Base-by-base conservation (phyloP, 2,888 invertebrate species). In the Chrysolina haemoptera region DNA sequence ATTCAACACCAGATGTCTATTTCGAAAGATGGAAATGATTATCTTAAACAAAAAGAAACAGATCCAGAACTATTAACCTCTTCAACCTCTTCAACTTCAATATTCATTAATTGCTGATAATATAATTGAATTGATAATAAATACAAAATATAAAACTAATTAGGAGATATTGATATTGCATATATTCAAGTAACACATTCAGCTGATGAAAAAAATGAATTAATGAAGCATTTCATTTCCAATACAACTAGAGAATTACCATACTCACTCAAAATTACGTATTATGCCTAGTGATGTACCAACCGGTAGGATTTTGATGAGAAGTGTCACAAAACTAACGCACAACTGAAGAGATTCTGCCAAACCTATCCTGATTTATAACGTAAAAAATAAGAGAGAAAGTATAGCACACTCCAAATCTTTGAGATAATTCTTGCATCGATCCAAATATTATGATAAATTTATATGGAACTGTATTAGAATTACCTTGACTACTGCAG, bases 321-420 rank as follows among this genome's bases (percentile, higher is more conserved):
- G 59, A 59, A n/a, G 27, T 27, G 59, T 27, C 35, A 59, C 59
- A 27, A 59, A 59, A 59, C 35, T 27, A 35, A 22, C 2, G n/a
- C 16, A 14, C 35, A 14, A 59, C 59, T 59, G 59, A 59, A 8
- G 14, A 59, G 27, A 5, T 59, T 59, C 35, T 59, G 12, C 35
- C 59, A 59, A 59, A 59, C 22, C 35, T 35, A 59, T 27, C 59
- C 35, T n/a, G 12, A 22, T 59, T 59, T 59, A 59, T 59, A 59
- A 59, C 59, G 10, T 59, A 27, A 59, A 59, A 59, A 59, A 27
- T 27, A 59, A 59, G 27, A 35, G 59, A 59, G 59, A 59, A 59
- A 59, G 59, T 59, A 35, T 16, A 27, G 14, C n/a, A 1, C 27
- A 10, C 35, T 27, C n/a, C 27, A n/a, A 35, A 59, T 22, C 22